These are phyloP conservation scores for Acanthosepion esculentum DNA, from an alignment of 2,888 invertebrate genomes.

Conservation along the genomic window DNA sequence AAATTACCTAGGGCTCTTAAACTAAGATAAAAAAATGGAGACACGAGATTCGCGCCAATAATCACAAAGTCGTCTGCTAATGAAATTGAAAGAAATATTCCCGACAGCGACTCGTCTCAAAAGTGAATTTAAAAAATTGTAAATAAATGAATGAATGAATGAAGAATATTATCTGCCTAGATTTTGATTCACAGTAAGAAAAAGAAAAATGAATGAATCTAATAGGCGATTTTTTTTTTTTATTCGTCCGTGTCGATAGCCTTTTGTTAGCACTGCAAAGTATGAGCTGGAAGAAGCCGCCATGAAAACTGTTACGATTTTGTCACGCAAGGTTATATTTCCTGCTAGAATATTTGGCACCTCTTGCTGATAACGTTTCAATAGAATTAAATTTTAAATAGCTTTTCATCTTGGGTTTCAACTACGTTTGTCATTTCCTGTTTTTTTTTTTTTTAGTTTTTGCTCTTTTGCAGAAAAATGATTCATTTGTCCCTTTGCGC, in stretches of 20 bases:
- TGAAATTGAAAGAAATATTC: neutral
- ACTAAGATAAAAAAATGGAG: neutral
- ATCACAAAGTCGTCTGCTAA: conserved; percentile 20
- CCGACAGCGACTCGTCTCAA: neutral
- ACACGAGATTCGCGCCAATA: neutral
- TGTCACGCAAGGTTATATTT: neutral
- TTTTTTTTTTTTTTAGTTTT: neutral
- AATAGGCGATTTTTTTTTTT: neutral
- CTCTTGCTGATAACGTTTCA: conserved; percentile 2
- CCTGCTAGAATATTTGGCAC: neutral
- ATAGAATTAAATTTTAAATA: conserved; percentile 11
- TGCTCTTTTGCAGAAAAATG: neutral
- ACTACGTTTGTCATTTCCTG: neutral
- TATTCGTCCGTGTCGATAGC: neutral
- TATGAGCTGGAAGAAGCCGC: neutral
- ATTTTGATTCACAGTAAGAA: neutral
- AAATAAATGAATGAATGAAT: neutral
- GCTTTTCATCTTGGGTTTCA: neutral
- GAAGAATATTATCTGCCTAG: neutral
- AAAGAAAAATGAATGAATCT: neutral
- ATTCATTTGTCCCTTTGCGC: neutral
- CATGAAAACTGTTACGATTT: neutral
- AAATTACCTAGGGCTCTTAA: neutral
- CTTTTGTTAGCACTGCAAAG: neutral
- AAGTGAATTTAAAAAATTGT: neutral